phyloP scores from a whole-genome alignment of 2,113 vertebrate genomes.

The Osmerus eperlanus region DNA sequence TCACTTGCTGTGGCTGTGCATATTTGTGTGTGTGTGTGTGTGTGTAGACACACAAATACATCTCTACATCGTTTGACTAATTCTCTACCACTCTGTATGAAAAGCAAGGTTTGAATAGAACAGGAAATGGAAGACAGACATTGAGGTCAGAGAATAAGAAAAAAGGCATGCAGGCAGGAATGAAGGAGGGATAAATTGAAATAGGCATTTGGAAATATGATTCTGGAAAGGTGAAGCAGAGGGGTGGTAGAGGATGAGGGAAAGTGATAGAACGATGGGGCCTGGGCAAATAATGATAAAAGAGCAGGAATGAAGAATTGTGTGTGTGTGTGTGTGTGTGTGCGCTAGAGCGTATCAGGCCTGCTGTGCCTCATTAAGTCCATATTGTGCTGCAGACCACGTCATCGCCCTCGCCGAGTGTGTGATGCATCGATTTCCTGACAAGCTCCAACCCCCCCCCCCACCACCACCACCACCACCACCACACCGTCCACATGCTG shows the following conservation, averaged over 20 bases:
- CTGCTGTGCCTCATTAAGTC: conserved; percentile 74
- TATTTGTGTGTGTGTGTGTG: conserved; percentile 34
- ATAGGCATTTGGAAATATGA: conserved; percentile 33
- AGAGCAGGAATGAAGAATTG: not conserved
- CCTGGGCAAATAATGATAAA: not conserved
- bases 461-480: conserved; percentile 12
- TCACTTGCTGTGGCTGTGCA: too few species aligned
- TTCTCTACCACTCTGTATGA: too few species aligned
- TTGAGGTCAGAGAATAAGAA: too few species aligned
- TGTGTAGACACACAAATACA: too few species aligned
- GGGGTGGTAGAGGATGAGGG: conserved; percentile 2
- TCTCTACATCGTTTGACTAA: too few species aligned
- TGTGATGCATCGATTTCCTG: conserved; percentile 69
- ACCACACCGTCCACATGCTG: not conserved
- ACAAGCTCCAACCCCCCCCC: conserved; percentile 43
- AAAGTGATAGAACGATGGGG: not conserved
- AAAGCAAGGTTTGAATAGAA: too few species aligned
- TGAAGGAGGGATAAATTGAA: conserved; percentile 41
- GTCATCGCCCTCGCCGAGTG: conserved; percentile 53
- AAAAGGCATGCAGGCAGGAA: conserved; percentile 7
- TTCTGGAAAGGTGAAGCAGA: conserved; percentile 1
- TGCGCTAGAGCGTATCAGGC: conserved; percentile 45
- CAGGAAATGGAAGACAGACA: too few species aligned
- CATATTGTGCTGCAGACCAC: conserved; percentile 65
- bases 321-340: conserved; percentile 46